Conservation (phyloP, 2,888 invertebrate genomes). For the Folsomia candida region DNA sequence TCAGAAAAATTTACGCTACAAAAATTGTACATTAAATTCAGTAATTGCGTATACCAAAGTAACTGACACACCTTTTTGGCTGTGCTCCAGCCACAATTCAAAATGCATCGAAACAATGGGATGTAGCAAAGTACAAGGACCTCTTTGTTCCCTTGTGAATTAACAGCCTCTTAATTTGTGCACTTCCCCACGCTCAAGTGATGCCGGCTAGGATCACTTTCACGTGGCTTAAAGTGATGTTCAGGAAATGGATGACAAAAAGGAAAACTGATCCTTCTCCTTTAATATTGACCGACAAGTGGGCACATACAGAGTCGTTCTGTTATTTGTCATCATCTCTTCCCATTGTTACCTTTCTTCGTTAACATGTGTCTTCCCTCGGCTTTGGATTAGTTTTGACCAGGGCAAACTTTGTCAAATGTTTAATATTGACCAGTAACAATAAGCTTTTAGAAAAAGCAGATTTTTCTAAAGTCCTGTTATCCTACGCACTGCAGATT, state of each 20-base stretch:
- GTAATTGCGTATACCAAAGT: too few relatives aligned
- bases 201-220: not conserved
- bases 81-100: too few relatives aligned
- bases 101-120: too few relatives aligned
- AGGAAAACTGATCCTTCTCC: not conserved
- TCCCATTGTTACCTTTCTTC: not conserved
- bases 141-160: slow-evolving; percentile 7
- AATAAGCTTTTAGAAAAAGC: too few relatives aligned
- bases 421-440: too few relatives aligned
- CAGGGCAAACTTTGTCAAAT: not conserved
- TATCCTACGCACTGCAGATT: too few relatives aligned
- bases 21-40: too few relatives aligned
- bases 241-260: not conserved
- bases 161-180: not conserved
- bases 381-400: not conserved
- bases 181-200: not conserved
- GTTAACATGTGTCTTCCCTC: not conserved
- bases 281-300: not conserved
- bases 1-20: too few relatives aligned
- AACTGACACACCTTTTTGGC: too few relatives aligned
- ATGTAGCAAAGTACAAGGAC: not conserved
- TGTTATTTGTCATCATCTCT: not conserved
- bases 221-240: not conserved
- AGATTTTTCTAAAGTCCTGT: too few relatives aligned
- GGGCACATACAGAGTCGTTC: too few relatives aligned